Percentiles rank a stretch among this genome's conserved stretches.
phyloP scores from a whole-genome alignment of 2,888 invertebrate species.

The Diploptera punctata region DNA sequence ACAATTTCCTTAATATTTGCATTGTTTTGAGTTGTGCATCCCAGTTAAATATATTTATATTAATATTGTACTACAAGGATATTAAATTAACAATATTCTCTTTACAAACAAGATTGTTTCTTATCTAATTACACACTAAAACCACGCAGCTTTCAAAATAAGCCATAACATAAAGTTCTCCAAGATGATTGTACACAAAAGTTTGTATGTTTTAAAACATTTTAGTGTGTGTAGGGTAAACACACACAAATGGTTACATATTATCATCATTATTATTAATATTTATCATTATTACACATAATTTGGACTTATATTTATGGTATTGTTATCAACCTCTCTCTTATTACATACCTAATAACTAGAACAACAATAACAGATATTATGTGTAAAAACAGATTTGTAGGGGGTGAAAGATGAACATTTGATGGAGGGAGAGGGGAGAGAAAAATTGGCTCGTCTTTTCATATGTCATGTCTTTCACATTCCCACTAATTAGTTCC shows the following conservation, averaged over 20 bases:
- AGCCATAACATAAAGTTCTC: constrained; percentile 28
- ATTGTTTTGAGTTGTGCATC: constrained; percentile 28
- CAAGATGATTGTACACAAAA: constrained; percentile 30
- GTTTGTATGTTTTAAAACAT: constrained; percentile 7
- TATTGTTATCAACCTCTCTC: constrained; percentile 7
- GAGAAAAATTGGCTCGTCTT: not conserved
- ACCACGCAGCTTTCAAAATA: constrained; percentile 32
- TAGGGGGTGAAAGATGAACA: not conserved
- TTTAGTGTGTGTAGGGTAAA: constrained; percentile 11
- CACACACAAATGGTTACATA: constrained; percentile 11
- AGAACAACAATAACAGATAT: constrained; percentile 28
- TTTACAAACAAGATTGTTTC: constrained; percentile 21
- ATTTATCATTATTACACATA: constrained; percentile 33
- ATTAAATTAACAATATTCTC: constrained; percentile 33
- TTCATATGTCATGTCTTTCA: not conserved
- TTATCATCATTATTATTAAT: too few relatives aligned
- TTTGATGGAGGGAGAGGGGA: not conserved
- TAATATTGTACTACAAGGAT: constrained; percentile 29
- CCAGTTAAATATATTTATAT: constrained; percentile 23
- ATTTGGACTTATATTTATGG: constrained; percentile 31
- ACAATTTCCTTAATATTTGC: constrained; percentile 4
- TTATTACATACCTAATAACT: constrained; percentile 27
- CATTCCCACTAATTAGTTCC: too few relatives aligned
- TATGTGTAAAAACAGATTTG: constrained; percentile 26
- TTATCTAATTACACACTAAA: constrained; percentile 22